Base-by-base conservation (phyloP, 2,113 vertebrate genomes). In the Mirza zaza region DNA sequence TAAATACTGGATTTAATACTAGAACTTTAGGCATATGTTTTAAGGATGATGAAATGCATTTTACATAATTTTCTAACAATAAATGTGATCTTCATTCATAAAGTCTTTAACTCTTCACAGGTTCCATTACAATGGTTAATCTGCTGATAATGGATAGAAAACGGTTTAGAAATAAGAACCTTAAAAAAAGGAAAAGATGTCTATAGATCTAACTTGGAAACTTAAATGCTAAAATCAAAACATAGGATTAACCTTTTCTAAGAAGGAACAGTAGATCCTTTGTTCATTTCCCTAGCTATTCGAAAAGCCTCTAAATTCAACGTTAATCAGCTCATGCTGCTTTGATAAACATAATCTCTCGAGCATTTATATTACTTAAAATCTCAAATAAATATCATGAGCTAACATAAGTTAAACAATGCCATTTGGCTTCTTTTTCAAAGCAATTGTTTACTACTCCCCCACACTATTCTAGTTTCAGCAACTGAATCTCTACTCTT, bases 21-120 rank as follows among this genome's bases (percentile, higher is more conserved):
- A 36, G 48, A 73, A 63, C 21, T 97, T 95, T 67, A 96, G 81
- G 59, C 11, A 82, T 95, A 52, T 82, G 29, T 84, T 63, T 91
- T 82, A 96, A 91, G 68, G 80, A 55, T 83, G 91, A 42, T 70
- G 50, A 91, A 76, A 91, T 88, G 15, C 11, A 67, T 29, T 87
- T 87, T 87, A 57, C 39, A 13, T 75, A 67, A 75, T 68, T 75
- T 57, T 68, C 34, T 57, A 87, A 86, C 57, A 45, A 42, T 23
- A 65, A 42, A 45, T 61, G 50, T 73, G 10, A 90, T 75, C 65
- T 81, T 61, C 81, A 73, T 81, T 61, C 81, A 73, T 29, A 57
- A 82, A 52, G 55, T 39, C n/a, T 45, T 94, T 76, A 59, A 63
- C 25, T 15, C 34, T 71, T 81, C 42, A 71, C 5, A 57, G n/a